These are phyloP conservation scores for Apotomis capreana DNA, from an alignment of 2,888 invertebrate species.

Conservation along the genomic window DNA sequence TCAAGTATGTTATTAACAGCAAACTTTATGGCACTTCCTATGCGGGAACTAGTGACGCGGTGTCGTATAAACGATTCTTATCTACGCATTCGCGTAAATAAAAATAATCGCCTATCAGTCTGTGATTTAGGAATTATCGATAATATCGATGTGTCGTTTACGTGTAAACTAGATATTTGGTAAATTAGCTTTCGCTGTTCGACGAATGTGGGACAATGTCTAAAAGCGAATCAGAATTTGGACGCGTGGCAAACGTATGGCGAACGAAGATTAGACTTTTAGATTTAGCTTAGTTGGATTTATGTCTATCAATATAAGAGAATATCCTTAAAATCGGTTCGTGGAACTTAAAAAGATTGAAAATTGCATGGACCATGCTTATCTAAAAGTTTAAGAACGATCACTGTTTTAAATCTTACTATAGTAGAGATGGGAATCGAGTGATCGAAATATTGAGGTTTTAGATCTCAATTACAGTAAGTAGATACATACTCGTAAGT, in stretches of 20 bases:
- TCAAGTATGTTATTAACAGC: conserved; percentile 21
- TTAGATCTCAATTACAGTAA: too few species aligned
- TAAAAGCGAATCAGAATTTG: background rate
- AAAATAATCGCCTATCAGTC: conserved; percentile 21
- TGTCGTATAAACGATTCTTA: conserved; percentile 1
- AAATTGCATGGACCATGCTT: too few species aligned
- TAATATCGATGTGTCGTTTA: conserved; percentile 11
- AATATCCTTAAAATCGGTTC: too few species aligned
- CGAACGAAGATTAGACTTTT: background rate
- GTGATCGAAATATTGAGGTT: too few species aligned
- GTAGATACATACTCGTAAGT: too few species aligned
- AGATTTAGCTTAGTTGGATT: too few species aligned
- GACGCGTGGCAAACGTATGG: too few species aligned
- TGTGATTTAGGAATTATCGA: conserved; percentile 26
- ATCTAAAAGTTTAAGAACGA: too few species aligned
- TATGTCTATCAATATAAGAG: too few species aligned
- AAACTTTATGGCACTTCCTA: conserved; percentile 9
- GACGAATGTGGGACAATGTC: conserved; percentile 2
- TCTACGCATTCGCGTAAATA: conserved; percentile 6
- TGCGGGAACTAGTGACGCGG: conserved; percentile 2
- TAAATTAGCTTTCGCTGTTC: conserved; percentile 12
- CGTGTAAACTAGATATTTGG: conserved; percentile 18
- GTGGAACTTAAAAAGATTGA: too few species aligned
- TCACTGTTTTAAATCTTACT: too few species aligned
- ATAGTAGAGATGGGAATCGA: too few species aligned